Evolutionary conservation across 2,797 vertebrate species (phyloP).

Genomic region (Tapirus indicus): DNA sequence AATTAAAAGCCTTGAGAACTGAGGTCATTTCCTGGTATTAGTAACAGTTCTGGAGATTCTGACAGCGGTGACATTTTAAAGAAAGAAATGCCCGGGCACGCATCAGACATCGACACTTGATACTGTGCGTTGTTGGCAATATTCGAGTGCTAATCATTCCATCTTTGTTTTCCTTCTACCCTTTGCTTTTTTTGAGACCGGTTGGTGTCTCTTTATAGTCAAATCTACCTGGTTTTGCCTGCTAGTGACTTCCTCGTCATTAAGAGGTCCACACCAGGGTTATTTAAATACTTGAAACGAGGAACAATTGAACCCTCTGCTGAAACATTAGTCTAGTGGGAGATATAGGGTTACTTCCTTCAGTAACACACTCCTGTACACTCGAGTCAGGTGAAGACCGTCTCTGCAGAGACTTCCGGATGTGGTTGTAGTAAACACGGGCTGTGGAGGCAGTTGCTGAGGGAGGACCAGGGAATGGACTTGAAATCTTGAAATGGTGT

Average conservation of each 20-base stretch:
- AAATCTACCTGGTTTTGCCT: neutral
- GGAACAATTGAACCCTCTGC: slow-evolving; percentile 82
- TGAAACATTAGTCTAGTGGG: slow-evolving; percentile 86
- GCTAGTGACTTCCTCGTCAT: neutral
- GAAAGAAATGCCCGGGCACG: slow-evolving; percentile 15
- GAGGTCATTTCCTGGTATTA: neutral
- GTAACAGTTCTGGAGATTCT: neutral
- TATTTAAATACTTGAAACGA: slow-evolving; percentile 80
- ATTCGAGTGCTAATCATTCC: fast-evolving
- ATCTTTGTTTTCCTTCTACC: fast-evolving
- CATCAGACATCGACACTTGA: neutral
- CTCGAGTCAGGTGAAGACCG: neutral
- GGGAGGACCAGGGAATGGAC: neutral
- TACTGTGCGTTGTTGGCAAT: fast-evolving
- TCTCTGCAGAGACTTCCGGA: slow-evolving; percentile 42
- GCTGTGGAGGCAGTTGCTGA: neutral
- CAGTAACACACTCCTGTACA: slow-evolving; percentile 28
- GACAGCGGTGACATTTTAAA: slow-evolving; percentile 76
- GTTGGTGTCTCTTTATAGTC: too few relatives aligned
- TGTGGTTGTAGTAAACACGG: slow-evolving; percentile 53
- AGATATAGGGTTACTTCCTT: slow-evolving; percentile 84
- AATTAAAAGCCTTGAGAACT: neutral
- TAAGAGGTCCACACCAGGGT: slow-evolving; percentile 40
- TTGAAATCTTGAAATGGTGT: neutral
- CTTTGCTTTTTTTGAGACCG: neutral